Percentiles rank a stretch among this genome's conserved stretches.
phyloP scores from a whole-genome alignment of 2,113 vertebrate species.

The Prunella himalayana region DNA sequence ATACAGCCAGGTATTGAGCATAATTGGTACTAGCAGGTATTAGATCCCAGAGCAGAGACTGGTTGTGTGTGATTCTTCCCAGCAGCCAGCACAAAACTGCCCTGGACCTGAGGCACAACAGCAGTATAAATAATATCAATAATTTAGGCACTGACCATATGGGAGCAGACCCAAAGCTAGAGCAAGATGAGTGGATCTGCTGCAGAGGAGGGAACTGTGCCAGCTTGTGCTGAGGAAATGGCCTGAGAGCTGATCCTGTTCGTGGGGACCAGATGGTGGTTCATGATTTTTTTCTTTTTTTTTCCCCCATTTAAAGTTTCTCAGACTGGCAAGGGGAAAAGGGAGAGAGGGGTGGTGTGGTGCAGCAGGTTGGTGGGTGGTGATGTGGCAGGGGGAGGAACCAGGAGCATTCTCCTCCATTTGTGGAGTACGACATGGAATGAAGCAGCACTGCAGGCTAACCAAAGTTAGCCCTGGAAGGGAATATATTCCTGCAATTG shows the following conservation, averaged over 20 bases:
- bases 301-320: not conserved
- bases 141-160: not conserved
- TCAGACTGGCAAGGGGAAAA: not conserved
- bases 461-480: not conserved
- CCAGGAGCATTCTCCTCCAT: not conserved
- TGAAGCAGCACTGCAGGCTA: not conserved
- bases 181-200: not conserved
- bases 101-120: not conserved
- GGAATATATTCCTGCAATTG: not conserved
- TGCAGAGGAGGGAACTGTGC: not conserved
- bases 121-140: not conserved
- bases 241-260: not conserved
- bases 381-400: not conserved
- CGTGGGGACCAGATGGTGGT: not conserved
- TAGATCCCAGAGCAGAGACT: not conserved
- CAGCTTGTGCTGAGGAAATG: not conserved
- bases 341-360: not conserved
- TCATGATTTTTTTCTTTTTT: not conserved
- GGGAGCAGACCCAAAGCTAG: not conserved
- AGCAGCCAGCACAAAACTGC: not conserved
- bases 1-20: not conserved
- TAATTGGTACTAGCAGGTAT: not conserved
- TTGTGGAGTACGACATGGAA: not conserved
- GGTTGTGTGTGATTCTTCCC: not conserved
- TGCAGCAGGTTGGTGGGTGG: constrained; percentile 9